Percentiles rank a stretch among this genome's conserved stretches.
Conservation (phyloP, 2,797 vertebrate species). For the Urocyon cinereoargenteus region DNA sequence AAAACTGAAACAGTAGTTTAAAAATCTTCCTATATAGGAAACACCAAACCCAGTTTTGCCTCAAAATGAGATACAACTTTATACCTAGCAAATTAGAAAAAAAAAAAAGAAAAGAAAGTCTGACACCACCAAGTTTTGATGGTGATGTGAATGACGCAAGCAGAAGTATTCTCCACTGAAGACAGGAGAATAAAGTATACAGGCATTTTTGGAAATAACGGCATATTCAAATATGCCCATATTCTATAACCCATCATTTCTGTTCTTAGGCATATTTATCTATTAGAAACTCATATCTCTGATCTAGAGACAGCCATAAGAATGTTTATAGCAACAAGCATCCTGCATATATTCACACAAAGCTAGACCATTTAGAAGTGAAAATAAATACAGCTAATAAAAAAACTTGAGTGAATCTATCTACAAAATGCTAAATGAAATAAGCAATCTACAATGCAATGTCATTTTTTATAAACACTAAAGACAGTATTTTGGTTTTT, state of each 20-base stretch:
- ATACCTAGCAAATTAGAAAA: not conserved
- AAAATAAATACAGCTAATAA: constrained; percentile 3
- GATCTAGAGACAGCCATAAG: not conserved
- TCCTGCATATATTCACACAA: not conserved
- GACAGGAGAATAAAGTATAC: not conserved
- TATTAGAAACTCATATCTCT: not conserved
- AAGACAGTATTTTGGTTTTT: not conserved
- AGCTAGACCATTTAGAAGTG: not conserved
- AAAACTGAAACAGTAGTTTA: constrained; percentile 36
- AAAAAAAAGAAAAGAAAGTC: not conserved
- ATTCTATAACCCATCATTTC: not conserved
- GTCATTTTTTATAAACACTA: not conserved
- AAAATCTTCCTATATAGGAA: constrained; percentile 33
- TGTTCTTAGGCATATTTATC: not conserved
- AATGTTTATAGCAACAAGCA: not conserved
- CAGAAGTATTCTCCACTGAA: not conserved
- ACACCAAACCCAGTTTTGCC: constrained; percentile 1
- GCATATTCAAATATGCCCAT: not conserved
- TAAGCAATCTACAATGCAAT: not conserved
- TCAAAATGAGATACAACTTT: not conserved
- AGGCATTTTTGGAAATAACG: not conserved
- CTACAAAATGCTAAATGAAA: not conserved
- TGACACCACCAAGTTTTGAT: not conserved
- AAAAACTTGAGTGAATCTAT: not conserved
- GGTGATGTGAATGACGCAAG: not conserved